Evolutionary conservation across 2,113 vertebrate species (phyloP).

Genomic region (Dryoscopus gambensis): DNA sequence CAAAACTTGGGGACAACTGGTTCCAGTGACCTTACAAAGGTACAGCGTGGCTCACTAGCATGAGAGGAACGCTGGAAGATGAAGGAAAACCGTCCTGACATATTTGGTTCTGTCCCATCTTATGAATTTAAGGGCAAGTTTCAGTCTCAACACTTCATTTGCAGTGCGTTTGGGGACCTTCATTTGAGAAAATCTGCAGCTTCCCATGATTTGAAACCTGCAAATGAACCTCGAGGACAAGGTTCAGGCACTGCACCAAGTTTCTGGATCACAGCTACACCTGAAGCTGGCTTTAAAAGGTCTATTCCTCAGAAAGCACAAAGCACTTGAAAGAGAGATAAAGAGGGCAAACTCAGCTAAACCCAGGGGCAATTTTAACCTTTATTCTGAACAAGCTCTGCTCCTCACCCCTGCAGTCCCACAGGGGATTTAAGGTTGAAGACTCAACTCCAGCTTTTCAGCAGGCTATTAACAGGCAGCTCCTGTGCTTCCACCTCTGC

Average conservation of each 20-base stretch:
- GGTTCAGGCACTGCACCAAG: not conserved
- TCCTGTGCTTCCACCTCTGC: not conserved
- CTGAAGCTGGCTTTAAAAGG: not conserved
- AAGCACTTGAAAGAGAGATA: not conserved
- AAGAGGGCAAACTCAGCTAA: not conserved
- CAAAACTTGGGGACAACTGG: accelerated
- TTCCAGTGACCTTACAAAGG: not conserved
- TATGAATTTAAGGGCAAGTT: accelerated
- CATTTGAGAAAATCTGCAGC: not conserved
- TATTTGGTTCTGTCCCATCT: not conserved
- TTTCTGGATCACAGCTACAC: not conserved
- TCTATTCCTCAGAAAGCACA: not conserved
- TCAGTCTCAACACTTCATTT: not conserved
- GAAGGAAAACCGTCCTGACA: not conserved
- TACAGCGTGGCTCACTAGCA: not conserved
- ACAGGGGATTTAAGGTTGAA: not conserved
- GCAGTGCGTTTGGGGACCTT: not conserved
- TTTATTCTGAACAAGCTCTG: not conserved
- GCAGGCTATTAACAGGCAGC: not conserved
- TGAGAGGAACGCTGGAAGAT: not conserved
- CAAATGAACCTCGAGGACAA: not conserved
- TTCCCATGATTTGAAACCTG: not conserved
- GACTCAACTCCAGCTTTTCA: not conserved
- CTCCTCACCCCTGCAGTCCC: not conserved
- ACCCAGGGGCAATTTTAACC: not conserved